Base-by-base conservation (phyloP, 2,888 invertebrate genomes). In the Cryptus viduatorius region DNA sequence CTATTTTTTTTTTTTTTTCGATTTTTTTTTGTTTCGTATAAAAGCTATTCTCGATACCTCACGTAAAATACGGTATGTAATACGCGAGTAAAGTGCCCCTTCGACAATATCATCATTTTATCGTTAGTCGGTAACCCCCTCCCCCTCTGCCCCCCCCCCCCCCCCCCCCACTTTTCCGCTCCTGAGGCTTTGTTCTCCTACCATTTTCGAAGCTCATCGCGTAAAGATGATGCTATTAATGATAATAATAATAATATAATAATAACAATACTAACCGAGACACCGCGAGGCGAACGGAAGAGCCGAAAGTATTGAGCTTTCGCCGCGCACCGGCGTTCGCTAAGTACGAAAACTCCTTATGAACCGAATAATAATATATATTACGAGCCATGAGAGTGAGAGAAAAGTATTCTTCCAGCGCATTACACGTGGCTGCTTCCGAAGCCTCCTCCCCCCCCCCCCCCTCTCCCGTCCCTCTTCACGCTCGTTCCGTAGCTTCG, bases 301-400 rank as follows among this genome's bases (percentile, higher is more conserved):
- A 67, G 44, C 44, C 56, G 31, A 67, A 65, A 67, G 46, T 53
- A 46, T 50, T 50, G 7, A 65, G 75, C 44, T 19, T 8, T 29
- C 31, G 53, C 37, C 56, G 50, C 29, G 69, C 42, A 53, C 72
- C 24, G 56, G 65, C 80, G 56, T 48, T 48, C 69, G 65, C 29
- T 64, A 59, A 72, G 80, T 80, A 80, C 80, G 72, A 56, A 68
- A 73, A 72, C 72, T 72, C 50, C 67, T 77, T 67, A 68, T 44
- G 77, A 83, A 67, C 59, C 72, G 42, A 67, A 61, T 83, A 83
- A 83, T 83, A 80, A 83, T 83, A 83, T 76, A 80, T 46, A 83
- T 83, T 83, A 83, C 68, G 83, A 71, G 71, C 67, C 76, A 83
- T 77, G 59, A 56, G 78, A 68, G 78, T 48, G 73, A 79, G 69